Evolutionary conservation across 2,113 vertebrate species (phyloP).

Genomic region (Dicerorhinus sumatrensis): DNA sequence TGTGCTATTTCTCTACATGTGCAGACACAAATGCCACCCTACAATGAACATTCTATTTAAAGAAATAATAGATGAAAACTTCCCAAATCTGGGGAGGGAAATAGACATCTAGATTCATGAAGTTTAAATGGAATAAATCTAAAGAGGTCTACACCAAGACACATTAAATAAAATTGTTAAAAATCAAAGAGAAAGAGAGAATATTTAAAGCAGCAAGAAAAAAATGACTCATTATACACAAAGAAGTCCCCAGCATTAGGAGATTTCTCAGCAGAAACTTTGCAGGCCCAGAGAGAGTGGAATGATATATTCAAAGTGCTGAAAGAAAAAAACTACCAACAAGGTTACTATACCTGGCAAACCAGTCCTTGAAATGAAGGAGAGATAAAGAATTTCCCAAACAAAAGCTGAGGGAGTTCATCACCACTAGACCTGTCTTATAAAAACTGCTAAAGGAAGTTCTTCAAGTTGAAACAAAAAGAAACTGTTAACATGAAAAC

Average conservation of each 20-base stretch:
- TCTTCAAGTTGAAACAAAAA: neutral
- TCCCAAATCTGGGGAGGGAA: neutral
- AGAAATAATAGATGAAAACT: neutral
- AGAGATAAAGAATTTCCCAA: neutral
- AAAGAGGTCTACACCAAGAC: neutral
- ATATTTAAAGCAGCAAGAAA: neutral
- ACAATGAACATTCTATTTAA: neutral
- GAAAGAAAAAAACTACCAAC: neutral
- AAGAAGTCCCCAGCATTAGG: neutral
- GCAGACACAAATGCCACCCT: too few species aligned
- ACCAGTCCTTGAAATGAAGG: neutral
- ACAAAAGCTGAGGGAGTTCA: neutral
- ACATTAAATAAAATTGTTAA: neutral
- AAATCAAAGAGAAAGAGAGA: neutral
- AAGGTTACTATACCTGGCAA: neutral
- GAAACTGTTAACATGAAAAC: neutral
- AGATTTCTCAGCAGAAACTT: neutral
- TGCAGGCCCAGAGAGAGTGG: neutral
- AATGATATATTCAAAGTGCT: neutral
- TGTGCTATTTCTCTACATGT: neutral
- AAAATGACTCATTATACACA: neutral
- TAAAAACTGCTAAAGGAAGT: neutral
- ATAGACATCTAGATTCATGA: neutral
- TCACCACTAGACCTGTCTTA: neutral
- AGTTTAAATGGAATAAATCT: neutral